A percentile compares a stretch with the other conserved stretches of the same genome.
Evolutionary conservation across 2,797 vertebrate genomes (phyloP).

Genomic region (Propithecus perrieri): DNA sequence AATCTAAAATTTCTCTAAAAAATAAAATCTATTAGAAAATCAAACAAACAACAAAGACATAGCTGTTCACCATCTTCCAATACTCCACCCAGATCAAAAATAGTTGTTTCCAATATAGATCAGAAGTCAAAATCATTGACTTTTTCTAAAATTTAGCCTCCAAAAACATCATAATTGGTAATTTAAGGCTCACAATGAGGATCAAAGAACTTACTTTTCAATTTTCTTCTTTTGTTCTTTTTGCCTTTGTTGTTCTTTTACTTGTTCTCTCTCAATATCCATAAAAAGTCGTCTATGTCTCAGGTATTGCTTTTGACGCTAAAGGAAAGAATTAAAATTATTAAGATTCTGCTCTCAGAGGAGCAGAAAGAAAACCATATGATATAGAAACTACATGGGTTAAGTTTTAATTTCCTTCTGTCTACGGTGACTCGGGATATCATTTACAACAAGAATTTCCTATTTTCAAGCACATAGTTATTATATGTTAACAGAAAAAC

Average conservation of each 20-base stretch:
- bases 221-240: slow-evolving; percentile 89
- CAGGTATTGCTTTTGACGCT: slow-evolving; percentile 92
- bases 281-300: slow-evolving; percentile 90
- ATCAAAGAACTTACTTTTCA: slow-evolving; percentile 84
- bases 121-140: slow-evolving; percentile 29
- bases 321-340: slow-evolving; percentile 17
- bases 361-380: neutral
- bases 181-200: slow-evolving; percentile 23
- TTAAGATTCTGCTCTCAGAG: slow-evolving; percentile 38
- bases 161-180: slow-evolving; percentile 29
- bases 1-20: neutral
- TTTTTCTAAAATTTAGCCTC: slow-evolving; percentile 38
- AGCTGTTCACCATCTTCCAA: neutral
- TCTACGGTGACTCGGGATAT: neutral
- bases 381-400: neutral
- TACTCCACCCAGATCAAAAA: slow-evolving; percentile 14
- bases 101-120: neutral
- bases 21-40: neutral
- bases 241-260: slow-evolving; percentile 88
- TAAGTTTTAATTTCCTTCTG: slow-evolving; percentile 23
- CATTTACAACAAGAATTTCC: neutral
- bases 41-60: neutral
- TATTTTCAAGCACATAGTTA: slow-evolving; percentile 28
- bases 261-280: slow-evolving; percentile 91
- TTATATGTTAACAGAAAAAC: slow-evolving; percentile 19